Evolutionary conservation across 2,113 vertebrate species (phyloP), one percentile per base, ranked within the genome.

Genomic region (Dinomys branickii): DNA sequence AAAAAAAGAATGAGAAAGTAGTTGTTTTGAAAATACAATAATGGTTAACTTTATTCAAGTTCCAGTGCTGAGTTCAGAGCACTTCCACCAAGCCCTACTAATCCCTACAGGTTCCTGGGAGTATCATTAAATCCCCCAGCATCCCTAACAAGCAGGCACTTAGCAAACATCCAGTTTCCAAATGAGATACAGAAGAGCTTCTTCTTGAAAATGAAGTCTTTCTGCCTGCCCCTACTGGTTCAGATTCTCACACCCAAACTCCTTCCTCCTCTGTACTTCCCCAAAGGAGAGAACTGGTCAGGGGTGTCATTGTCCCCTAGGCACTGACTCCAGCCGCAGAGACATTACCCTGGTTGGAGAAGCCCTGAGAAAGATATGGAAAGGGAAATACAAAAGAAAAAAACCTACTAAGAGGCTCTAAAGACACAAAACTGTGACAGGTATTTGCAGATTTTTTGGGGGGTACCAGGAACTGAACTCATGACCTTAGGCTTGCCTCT

Each of bases 81-180:
- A 94, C 80, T 95, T 97, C 83, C 94, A 80, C 89, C 35, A 95
- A 94, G 35, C 17, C 59, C 52, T 82, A 95, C 94, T 97, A 97
- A 95, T 94, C 93, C 82, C 65, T 91, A 93, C 84, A 96, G 90
- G 80, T 97, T 95, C 85, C 94, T 95, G 2, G 26, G 75, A 91
- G 38, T 87, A 94, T 93, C 94, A 97, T 85, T 93, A 96, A 93
- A 87, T 92, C 83, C 78, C 73, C 38, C 90, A 94, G 87, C 81
- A 97, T 85, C 90, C 52, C 85, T 87, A 95, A 86, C 77, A 97
- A 97, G 88, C 96, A 97, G 92, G 87, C 96, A 94, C 81, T 94
- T 94, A 96, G 96, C 92, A 97, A 97, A 97, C 54, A 81, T 94
- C 94, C 96, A 97, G 56, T 82, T 85, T 95, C 54, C 92, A 97